These are phyloP conservation scores for Picathartes gymnocephalus DNA, from an alignment of 2,113 vertebrate species.

Conservation along the genomic window DNA sequence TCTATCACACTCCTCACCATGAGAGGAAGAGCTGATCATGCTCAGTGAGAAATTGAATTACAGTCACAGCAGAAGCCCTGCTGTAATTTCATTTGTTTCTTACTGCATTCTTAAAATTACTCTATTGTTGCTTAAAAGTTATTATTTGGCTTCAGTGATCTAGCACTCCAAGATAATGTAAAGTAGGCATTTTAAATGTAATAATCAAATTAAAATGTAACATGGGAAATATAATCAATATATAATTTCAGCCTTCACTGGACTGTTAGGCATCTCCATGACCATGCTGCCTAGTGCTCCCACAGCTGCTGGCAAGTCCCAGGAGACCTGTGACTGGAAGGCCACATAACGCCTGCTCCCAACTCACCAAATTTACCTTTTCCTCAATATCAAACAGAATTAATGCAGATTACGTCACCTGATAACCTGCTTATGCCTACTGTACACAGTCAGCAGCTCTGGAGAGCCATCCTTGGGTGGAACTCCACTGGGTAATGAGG, in stretches of 20 bases:
- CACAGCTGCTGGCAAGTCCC: not conserved
- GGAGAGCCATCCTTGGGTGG: not conserved
- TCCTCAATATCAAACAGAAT: not conserved
- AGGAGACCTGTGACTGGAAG: not conserved
- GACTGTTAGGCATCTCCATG: not conserved
- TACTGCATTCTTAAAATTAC: not conserved
- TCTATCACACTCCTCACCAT: rapidly evolving
- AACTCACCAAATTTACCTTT: not conserved
- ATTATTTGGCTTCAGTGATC: not conserved
- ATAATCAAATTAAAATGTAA: not conserved
- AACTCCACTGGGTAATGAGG: not conserved
- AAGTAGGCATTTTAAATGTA: not conserved
- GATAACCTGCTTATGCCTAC: not conserved
- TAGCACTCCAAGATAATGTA: not conserved
- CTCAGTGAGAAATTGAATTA: not conserved
- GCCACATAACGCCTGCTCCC: not conserved
- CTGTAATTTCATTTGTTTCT: not conserved
- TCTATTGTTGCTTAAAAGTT: not conserved
- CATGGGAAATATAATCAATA: not conserved
- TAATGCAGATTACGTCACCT: not conserved
- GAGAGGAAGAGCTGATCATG: not conserved
- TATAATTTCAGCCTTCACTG: not conserved
- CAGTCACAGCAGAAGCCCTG: not conserved
- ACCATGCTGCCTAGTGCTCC: not conserved
- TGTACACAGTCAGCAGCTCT: not conserved